Conservation (phyloP, 1,140 invertebrate genomes). For the Pollicipes pollicipes region DNA sequence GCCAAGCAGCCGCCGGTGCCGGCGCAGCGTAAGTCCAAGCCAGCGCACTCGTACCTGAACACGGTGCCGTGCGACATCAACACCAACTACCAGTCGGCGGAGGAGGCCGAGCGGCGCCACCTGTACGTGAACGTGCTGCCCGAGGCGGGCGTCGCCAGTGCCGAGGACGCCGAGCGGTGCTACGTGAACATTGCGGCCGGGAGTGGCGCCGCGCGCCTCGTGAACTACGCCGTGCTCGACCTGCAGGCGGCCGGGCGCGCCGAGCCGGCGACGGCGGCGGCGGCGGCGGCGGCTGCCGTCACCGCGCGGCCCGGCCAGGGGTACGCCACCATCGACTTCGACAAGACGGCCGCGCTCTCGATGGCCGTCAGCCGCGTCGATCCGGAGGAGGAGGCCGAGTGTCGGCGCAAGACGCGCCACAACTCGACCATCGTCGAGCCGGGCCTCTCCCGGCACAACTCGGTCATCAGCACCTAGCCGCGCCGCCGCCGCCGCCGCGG, state of each 20-base stretch:
- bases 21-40: neutral
- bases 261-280: conserved; percentile 23
- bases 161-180: conserved; percentile 30
- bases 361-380: conserved; percentile 21
- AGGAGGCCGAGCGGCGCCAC: no score
- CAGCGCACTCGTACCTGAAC: conserved; percentile 1
- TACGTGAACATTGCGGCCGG: conserved; percentile 46
- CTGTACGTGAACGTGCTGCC: neutral
- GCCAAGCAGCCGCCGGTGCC: no score
- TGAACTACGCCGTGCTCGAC: conserved; percentile 60
- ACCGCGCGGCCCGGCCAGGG: conserved; percentile 30
- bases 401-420: conserved; percentile 29
- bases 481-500: no score
- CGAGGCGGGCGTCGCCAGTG: conserved; percentile 18
- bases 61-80: no score
- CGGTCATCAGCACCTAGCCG: conserved; percentile 5
- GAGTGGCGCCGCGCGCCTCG: conserved; percentile 30
- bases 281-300: conserved; percentile 22
- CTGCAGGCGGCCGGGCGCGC: conserved; percentile 32
- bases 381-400: conserved; percentile 21
- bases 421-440: conserved; percentile 26
- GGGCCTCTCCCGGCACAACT: conserved; percentile 17
- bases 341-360: conserved; percentile 66
- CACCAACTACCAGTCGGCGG: no score
- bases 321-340: conserved; percentile 85